A percentile compares a stretch with the other conserved stretches of the same genome.
phyloP scores from a whole-genome alignment of 1,140 invertebrate genomes.

The Oreohelix idahoensis region DNA sequence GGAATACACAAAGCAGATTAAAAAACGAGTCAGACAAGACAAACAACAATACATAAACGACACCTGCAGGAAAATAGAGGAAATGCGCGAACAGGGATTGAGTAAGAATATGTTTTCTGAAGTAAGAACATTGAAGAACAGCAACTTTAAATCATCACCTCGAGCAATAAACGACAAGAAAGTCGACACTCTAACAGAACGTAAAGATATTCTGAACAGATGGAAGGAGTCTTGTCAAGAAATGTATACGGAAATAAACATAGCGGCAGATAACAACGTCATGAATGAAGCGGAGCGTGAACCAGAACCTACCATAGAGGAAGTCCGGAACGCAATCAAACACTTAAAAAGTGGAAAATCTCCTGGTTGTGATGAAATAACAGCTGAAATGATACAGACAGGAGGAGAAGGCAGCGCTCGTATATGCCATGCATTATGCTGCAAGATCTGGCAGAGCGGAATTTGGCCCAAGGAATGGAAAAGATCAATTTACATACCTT shows the following conservation, averaged over 20 bases:
- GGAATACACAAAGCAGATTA: background rate
- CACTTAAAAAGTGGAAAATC: background rate
- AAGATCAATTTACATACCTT: background rate
- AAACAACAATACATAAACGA: background rate
- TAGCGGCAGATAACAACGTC: too few relatives aligned
- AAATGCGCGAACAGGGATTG: background rate
- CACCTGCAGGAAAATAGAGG: background rate
- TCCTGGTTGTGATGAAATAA: background rate
- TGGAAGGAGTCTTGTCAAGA: background rate
- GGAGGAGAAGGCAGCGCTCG: background rate
- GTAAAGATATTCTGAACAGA: background rate
- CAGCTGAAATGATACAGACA: background rate
- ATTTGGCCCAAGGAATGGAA: background rate
- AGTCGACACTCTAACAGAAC: background rate
- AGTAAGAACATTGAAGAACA: background rate
- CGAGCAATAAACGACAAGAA: background rate
- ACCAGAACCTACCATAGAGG: background rate
- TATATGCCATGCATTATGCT: background rate
- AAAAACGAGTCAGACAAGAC: background rate
- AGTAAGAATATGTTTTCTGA: background rate
- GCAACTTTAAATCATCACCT: too few relatives aligned
- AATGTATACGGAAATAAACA: background rate
- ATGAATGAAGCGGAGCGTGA: background rate
- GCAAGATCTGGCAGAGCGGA: background rate
- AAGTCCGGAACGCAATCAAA: background rate